These are phyloP conservation scores for Crotalus helleri DNA, from an alignment of 2,113 vertebrate genomes.

Conservation along the genomic window DNA sequence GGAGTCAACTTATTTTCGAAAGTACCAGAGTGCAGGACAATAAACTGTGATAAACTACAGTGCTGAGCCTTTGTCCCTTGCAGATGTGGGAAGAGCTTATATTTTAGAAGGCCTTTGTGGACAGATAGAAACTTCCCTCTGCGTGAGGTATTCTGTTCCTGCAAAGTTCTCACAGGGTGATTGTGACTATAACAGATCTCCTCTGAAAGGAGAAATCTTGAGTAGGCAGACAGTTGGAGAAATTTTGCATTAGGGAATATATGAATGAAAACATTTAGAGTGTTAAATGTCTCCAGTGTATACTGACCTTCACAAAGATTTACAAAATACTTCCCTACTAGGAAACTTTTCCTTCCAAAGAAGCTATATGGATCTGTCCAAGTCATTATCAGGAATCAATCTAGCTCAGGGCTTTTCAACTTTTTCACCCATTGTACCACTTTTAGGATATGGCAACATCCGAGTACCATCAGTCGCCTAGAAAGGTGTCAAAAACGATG, in stretches of 20 bases:
- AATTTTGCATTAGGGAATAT: background rate
- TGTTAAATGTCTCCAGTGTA: background rate
- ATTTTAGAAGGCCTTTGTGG: background rate
- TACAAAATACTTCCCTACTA: background rate
- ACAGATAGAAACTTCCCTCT: background rate
- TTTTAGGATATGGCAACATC: too few species aligned
- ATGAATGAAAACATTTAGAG: background rate
- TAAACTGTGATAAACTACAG: background rate
- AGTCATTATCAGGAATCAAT: background rate
- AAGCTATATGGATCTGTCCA: background rate
- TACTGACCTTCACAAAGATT: slow-evolving; percentile 18
- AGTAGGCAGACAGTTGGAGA: background rate
- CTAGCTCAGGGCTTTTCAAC: background rate
- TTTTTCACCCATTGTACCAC: too few species aligned
- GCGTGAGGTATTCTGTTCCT: background rate
- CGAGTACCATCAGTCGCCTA: too few species aligned
- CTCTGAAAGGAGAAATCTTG: background rate
- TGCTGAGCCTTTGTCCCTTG: background rate
- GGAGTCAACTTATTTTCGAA: too few species aligned
- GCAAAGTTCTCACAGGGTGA: background rate
- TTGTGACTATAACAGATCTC: background rate
- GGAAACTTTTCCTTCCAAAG: background rate
- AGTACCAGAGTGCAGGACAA: too few species aligned
- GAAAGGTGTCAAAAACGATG: too few species aligned
- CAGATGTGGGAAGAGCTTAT: background rate